Evolutionary conservation across 2,113 vertebrate genomes (phyloP), one percentile per base, ranked within the genome.

Genomic region (Plotosus lineatus): DNA sequence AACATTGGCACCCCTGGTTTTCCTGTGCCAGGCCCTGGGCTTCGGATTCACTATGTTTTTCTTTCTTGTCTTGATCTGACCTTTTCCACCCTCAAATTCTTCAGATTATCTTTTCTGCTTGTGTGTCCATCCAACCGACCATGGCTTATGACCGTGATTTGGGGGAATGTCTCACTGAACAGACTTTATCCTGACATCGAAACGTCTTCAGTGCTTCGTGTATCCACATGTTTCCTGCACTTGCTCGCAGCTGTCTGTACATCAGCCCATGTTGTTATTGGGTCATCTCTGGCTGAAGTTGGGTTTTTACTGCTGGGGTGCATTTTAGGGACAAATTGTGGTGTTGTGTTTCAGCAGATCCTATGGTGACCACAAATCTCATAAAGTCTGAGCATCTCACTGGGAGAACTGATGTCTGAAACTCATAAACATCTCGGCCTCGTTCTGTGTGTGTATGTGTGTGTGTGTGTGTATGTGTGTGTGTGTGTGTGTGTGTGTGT

Each of bases 331-430:
- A 89, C 65, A n/a, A 9, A 83, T 71, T 85, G 75, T 72, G 71
- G 76, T 83, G 38, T 85, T 86, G 89, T 88, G 81, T 84, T 78
- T 77, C 80, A 87, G 77, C 79, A 40, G 80, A 79, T 77, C 85
- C 84, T 88, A 88, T 84, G 83, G 74, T 81, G 80, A 81, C 80
- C 88, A 86, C 87, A 91, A 89, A 87, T 89, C 85, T 88, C 89
- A 90, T 90, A 89, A 88, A 87, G 83, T 61, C 63, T 88, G 82
- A 90, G 85, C 79, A 86, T 88, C 81, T 89, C 76, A 6, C 81
- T 85, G 89, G 83, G 84, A 87, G 84, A 78, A 85, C 55, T 85
- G 48, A 38, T 48, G 55, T 86, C 85, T 86, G 75, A 84, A 88
- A 84, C 81, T 81, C 77, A 83, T 78, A 38, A 86, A 83, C 79